Base-by-base conservation (phyloP, 1,140 invertebrate genomes). In the Magallana ariakensis region DNA sequence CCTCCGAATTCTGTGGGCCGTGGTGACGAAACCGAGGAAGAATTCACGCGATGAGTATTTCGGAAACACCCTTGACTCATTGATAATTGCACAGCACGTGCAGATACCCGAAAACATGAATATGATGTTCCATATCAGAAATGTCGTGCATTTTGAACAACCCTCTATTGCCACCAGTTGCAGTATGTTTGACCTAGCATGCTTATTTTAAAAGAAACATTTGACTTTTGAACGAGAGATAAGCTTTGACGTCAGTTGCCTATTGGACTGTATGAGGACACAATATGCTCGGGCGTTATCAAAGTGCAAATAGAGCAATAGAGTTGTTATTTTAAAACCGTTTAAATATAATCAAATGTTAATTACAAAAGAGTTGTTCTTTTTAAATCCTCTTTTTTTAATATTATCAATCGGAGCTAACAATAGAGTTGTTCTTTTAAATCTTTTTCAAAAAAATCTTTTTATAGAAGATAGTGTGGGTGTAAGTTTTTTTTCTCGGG, bases 61-160 rank as follows among this genome's bases (percentile, higher is more conserved):
- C 66, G 66, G 66, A 75, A 75, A 75, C 66, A 10, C 19, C 22
- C 66, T 75, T 75, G 66, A 75, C 66, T 75, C 66, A 75, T 75
- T 26, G 66, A 75, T 75, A 75, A 75, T 75, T 46, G 66, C 66
- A 75, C 66, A 75, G 66, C 66, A 75, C 66, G 66, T 75, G 66
- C 66, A 75, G 66, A 13, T 75, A 75, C 66, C 33, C 66, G 22
- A 75, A 75, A 26, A 75, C 66, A 75, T 26, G 66, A 46, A 46
- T 46, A 46, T 5, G 22, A 19, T 75, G 66, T 75, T 26, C 11
- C 66, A 26, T 75, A 75, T 75, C 66, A 26, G 66, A 75, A 26
- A 33, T 75, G 66, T 75, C 66, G 15, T 75, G 66, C 33, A 75
- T 33, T 75, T 33, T 75, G 19, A 75, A 22, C 66, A 26, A 75